Evolutionary conservation across 1,140 invertebrate genomes (phyloP), one percentile per base, ranked within the genome.

Genomic region (Diabrotica undecimpunctata): DNA sequence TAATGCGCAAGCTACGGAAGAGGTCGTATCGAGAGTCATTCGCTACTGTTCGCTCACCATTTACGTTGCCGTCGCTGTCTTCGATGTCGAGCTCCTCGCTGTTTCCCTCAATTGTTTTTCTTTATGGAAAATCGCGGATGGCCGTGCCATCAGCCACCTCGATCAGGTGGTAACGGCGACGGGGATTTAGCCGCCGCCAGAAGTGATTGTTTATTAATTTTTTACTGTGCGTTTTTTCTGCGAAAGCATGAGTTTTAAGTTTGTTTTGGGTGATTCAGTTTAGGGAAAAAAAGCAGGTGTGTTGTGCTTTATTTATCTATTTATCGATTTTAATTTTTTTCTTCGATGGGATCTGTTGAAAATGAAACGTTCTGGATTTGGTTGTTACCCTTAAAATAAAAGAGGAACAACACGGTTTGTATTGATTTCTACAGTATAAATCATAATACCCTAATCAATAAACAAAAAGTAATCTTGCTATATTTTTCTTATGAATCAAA

Each of bases 91-190:
- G 8, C 41, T n/a, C 41, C 8, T 46, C 41, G 41, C n/a, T n/a
- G 41, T n/a, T 25, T 25, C 25, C n/a, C 8, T 46, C 41, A n/a
- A 46, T n/a, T 46, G n/a, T 46, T 46, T 46, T 46, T 46, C 41
- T 46, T 46, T 46, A n/a, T 46, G 41, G 41, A 46, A 46, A 46
- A 46, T 46, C 41, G 41, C 41, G 41, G 41, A 46, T 46, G 41
- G 41, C 41, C 41, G n/a, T 46, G 41, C 41, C 41, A 46, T 46
- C 41, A 46, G n/a, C 41, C 41, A 46, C 8, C 41, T 46, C 41
- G 41, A 46, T 46, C 41, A 46, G n/a, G 41, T 46, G 41, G 41
- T 46, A 46, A 46, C 41, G n/a, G 41, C 41, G 41, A n/a, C 41
- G 41, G n/a, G 41, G 8, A 46, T n/a, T 10, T 10, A 46, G 8